Percentiles rank a stretch among this genome's conserved stretches.
Evolutionary conservation across 2,888 invertebrate species (phyloP).

Genomic region (Willowsia nigromaculata): DNA sequence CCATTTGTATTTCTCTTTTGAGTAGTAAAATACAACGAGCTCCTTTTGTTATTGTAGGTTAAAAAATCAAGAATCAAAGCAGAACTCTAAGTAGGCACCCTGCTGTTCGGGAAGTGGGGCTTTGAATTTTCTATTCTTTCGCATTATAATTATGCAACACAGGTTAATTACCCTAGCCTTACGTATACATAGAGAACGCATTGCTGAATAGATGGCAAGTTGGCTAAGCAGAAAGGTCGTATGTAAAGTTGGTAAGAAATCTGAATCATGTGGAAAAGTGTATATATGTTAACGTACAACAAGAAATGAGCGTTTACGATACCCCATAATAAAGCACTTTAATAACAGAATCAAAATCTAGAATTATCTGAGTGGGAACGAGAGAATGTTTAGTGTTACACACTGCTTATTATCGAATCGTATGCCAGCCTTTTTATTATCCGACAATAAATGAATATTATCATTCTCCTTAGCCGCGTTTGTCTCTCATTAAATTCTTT

Average conservation of each 20-base stretch:
- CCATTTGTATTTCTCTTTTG: too few species aligned
- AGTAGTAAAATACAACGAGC: too few species aligned
- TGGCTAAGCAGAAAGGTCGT: too few species aligned
- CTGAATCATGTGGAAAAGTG: too few species aligned
- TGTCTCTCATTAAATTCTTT: slow-evolving; percentile 13
- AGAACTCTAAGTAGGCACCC: slow-evolving; percentile 59
- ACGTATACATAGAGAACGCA: too few species aligned
- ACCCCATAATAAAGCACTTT: slow-evolving; percentile 46
- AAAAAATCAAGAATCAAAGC: not conserved
- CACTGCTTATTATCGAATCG: not conserved
- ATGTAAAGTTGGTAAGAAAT: too few species aligned
- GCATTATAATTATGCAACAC: slow-evolving; percentile 60
- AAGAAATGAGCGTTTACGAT: slow-evolving; percentile 29
- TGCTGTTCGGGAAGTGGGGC: slow-evolving; percentile 59
- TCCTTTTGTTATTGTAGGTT: not conserved
- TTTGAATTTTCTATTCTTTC: slow-evolving; percentile 54
- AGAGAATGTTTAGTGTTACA: not conserved
- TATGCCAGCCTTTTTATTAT: slow-evolving; percentile 43
- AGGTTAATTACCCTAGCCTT: slow-evolving; percentile 61
- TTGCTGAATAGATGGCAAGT: too few species aligned
- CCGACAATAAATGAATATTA: slow-evolving; percentile 39
- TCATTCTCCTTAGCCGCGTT: not conserved
- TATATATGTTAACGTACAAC: not conserved
- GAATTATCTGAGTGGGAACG: not conserved
- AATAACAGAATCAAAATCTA: slow-evolving; percentile 25